Evolutionary conservation across 2,888 invertebrate genomes (phyloP).

Genomic region (Microplitis deprimator): DNA sequence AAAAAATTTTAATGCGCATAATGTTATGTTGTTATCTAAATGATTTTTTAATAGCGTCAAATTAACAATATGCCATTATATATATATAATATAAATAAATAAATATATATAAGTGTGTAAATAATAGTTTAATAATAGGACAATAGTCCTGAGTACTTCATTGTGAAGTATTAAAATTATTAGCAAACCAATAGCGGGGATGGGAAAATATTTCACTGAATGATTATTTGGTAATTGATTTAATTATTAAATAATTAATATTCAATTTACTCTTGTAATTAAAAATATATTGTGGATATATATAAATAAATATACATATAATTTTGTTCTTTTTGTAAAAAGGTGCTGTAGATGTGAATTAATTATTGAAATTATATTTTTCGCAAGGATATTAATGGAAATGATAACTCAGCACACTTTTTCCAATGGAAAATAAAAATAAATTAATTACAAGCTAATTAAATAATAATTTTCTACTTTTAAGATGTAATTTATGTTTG

Average conservation of each 20-base stretch:
- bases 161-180: slow-evolving; percentile 23
- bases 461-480: background rate
- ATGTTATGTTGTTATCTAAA: background rate
- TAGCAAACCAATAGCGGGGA: slow-evolving; percentile 1
- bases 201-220: background rate
- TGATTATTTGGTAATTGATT: slow-evolving; percentile 7
- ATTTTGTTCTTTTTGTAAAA: background rate
- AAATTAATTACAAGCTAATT: background rate
- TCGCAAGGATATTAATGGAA: background rate
- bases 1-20: background rate
- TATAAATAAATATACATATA: background rate
- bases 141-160: slow-evolving; percentile 35
- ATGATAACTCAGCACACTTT: background rate
- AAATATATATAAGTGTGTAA: slow-evolving; percentile 46
- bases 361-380: slow-evolving; percentile 1
- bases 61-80: slow-evolving; percentile 17
- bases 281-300: background rate
- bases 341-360: background rate
- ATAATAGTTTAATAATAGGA: slow-evolving; percentile 45
- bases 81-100: slow-evolving; percentile 2
- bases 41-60: background rate
- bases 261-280: background rate
- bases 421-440: slow-evolving; percentile 7
- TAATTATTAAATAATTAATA: slow-evolving; percentile 4
- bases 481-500: background rate